Evolutionary conservation across 2,797 vertebrate genomes (phyloP).

Genomic region (Tangara arthus): DNA sequence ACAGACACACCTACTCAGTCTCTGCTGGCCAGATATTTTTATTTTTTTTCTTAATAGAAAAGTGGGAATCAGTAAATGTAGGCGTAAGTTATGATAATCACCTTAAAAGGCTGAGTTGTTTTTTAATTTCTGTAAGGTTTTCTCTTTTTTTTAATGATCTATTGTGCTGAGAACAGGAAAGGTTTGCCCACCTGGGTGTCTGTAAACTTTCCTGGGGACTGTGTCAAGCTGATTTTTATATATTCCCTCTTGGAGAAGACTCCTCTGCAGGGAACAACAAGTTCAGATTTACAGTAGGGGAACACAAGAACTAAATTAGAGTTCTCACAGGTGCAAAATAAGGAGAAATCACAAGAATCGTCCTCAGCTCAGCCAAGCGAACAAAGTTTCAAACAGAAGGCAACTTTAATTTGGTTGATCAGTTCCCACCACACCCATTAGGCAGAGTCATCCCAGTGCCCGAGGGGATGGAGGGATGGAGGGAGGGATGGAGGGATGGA

Average conservation of each 20-base stretch:
- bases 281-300: not conserved
- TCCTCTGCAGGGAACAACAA: not conserved
- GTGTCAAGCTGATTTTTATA: not conserved
- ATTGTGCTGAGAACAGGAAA: not conserved
- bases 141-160: not conserved
- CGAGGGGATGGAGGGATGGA: too few species aligned
- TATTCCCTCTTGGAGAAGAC: not conserved
- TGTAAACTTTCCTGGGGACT: not conserved
- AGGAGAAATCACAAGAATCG: not conserved
- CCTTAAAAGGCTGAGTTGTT: not conserved
- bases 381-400: not conserved
- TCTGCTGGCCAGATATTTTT: not conserved
- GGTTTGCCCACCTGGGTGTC: not conserved
- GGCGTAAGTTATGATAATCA: not conserved
- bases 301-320: not conserved
- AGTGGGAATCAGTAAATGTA: not conserved
- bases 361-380: not conserved
- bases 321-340: not conserved
- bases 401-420: not conserved
- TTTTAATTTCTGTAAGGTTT: not conserved
- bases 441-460: not conserved
- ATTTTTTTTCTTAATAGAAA: not conserved
- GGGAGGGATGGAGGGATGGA: too few species aligned
- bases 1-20: not conserved
- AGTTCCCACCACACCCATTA: not conserved